phyloP scores from a whole-genome alignment of 2,113 vertebrate species.

The Ellobius talpinus region DNA sequence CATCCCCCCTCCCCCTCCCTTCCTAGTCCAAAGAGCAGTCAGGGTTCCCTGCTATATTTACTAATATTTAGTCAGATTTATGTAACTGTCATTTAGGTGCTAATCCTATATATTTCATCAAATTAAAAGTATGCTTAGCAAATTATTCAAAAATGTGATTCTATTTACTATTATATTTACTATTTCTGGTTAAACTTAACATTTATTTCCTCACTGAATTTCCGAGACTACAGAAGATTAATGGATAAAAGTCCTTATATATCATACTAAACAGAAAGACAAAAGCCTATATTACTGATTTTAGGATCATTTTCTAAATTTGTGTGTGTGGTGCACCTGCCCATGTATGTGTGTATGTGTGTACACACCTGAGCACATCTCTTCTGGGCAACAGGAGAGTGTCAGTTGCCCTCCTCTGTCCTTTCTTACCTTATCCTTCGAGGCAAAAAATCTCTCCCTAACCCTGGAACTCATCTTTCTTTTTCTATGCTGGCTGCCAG shows the following conservation, averaged over 20 bases:
- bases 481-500: not conserved
- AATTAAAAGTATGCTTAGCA: not conserved
- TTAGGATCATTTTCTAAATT: not conserved
- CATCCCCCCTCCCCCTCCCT: no score
- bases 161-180: conserved; percentile 17
- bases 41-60: no score
- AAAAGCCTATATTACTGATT: not conserved
- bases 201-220: conserved; percentile 33
- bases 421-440: not conserved
- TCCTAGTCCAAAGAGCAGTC: no score
- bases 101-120: not conserved
- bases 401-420: not conserved
- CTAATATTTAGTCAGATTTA: conserved; percentile 12
- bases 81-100: not conserved
- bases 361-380: not conserved
- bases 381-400: not conserved
- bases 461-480: not conserved
- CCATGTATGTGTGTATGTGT: not conserved
- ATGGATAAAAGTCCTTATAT: not conserved
- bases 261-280: not conserved
- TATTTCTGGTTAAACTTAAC: not conserved
- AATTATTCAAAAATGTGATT: not conserved
- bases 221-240: not conserved
- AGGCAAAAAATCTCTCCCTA: not conserved
- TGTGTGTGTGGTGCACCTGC: not conserved